A percentile compares a stretch with the other conserved stretches of the same genome.
Conservation (phyloP, 1,140 invertebrate genomes). For the Drosophila setifemur region DNA sequence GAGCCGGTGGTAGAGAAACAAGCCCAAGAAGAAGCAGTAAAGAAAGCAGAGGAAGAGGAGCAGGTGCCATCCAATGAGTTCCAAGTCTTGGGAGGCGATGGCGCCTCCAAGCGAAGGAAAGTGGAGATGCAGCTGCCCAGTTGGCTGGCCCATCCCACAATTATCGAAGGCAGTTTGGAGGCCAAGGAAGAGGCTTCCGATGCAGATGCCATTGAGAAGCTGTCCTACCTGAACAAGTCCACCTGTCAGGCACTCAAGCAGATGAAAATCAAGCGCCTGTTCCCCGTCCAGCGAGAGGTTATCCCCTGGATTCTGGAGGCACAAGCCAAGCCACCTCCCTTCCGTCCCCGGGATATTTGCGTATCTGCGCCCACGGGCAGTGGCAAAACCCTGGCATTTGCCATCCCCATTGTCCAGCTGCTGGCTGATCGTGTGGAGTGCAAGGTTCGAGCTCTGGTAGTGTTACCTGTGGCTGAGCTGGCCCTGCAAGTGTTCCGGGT, state of each 20-base stretch:
- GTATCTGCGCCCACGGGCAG: slow-evolving; percentile 98
- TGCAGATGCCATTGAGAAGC: slow-evolving; percentile 84
- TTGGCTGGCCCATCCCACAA: slow-evolving; percentile 92
- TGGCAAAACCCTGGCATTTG: slow-evolving; percentile 98
- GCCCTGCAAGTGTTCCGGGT: slow-evolving; percentile 94
- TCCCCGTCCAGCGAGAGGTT: slow-evolving; percentile 93
- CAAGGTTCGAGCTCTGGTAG: slow-evolving; percentile 91
- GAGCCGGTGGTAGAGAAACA: background rate
- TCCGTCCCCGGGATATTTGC: slow-evolving; percentile 94
- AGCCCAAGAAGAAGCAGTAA: background rate
- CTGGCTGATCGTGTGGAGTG: slow-evolving; percentile 81
- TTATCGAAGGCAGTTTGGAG: slow-evolving; percentile 86
- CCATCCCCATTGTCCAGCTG: slow-evolving; percentile 93
- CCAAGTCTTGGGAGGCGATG: slow-evolving; percentile 83
- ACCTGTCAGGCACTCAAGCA: slow-evolving; percentile 86
- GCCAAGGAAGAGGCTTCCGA: slow-evolving; percentile 87
- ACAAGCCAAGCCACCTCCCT: slow-evolving; percentile 84
- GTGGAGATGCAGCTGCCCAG: slow-evolving; percentile 90
- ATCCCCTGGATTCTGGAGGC: slow-evolving; percentile 91
- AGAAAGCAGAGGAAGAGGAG: background rate
- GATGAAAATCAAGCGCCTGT: slow-evolving; percentile 91
- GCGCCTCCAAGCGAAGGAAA: slow-evolving; percentile 83
- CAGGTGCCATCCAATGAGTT: slow-evolving; percentile 68
- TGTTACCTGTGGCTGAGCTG: slow-evolving; percentile 95
- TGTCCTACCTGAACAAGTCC: slow-evolving; percentile 65